Evolutionary conservation across 2,113 vertebrate genomes (phyloP), one percentile per base, ranked within the genome.

Genomic region (Geothlypis trichas): DNA sequence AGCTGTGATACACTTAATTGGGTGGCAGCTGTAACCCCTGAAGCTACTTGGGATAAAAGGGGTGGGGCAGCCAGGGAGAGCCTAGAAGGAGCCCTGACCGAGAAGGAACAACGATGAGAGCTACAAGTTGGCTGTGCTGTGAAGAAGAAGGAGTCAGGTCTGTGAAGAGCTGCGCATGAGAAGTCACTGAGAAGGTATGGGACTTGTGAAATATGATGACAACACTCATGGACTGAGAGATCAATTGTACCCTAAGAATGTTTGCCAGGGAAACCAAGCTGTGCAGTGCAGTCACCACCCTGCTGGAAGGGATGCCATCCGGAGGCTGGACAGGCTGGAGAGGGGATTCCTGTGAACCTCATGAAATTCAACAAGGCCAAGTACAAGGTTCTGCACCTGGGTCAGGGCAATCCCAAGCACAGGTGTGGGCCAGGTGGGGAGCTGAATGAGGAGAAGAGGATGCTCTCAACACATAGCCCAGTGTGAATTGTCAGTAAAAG

Each of bases 191-290:
- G n/a, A n/a, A n/a, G n/a, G n/a, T n/a, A n/a, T n/a, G n/a, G n/a
- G n/a, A n/a, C n/a, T n/a, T n/a, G n/a, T n/a, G n/a, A n/a, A n/a
- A n/a, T n/a, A n/a, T n/a, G n/a, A n/a, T n/a, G n/a, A n/a, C n/a
- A n/a, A n/a, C n/a, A n/a, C 2, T 24, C 68, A 4, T 2, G 19
- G 37, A 21, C n/a, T 24, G 44, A 6, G 27, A 37, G 35, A 37
- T 44, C 0, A 0, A 51, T 14, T 5, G 26, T 7, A 16, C 12
- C 11, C 12, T 44, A 31, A 44, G 31, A 14, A 37, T 4, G 27
- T 33, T 10, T 33, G 12, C 10, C 15, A 37, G 23, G 13, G 31
- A 20, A 44, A 28, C 14, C 10, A 9, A 49, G 15, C 17, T 51
- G 18, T 11, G 24, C 1, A 1, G 21, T 42, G 15, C 61, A 39